Evolutionary conservation across 2,888 invertebrate species (phyloP), one percentile per base, ranked within the genome.

Genomic region (Dicyrtomina minuta): DNA sequence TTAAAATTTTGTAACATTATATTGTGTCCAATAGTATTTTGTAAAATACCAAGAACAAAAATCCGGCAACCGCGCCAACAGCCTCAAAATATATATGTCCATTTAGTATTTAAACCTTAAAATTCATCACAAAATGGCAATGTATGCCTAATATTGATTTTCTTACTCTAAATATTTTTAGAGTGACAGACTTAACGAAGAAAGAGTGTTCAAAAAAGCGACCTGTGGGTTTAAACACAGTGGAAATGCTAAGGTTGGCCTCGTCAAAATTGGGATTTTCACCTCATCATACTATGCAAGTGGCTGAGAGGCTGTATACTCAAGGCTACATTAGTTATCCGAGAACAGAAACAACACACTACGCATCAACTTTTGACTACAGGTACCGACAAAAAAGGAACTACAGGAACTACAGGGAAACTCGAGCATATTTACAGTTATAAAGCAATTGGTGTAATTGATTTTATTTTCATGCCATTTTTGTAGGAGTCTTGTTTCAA

Each of bases 321-420:
- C 95, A 96, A 82, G 97, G 97, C 39, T 97, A 93, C 81, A 96
- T 98, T 73, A 96, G 96, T 81, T 99, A 99, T 84, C 99, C 99
- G 0, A 88, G 99, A 79, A 99, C 99, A 0, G 99, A 99, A 84
- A 99, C 99, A 0, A 98, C 96, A 0, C 90, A 90, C 67, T 99
- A 99, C 83, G 90, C 97, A 0, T 90, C 92, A 79, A 96, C 93
- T 83, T 98, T 93, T 82, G 97, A 99, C 85, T 85, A 98, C 70
- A 83, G 87, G 90, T 91, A 84, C 8, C n/a, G n/a, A n/a, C n/a
- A n/a, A n/a, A n/a, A n/a, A n/a, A n/a, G n/a, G n/a, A n/a, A n/a
- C n/a, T n/a, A n/a, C n/a, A n/a, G n/a, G n/a, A n/a, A n/a, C n/a
- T n/a, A 86, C 86, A 33, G 51, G 26, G 8, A n/a, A 39, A 17